Conservation (phyloP, 2,113 vertebrate genomes). For the Rafetus swinhoei region DNA sequence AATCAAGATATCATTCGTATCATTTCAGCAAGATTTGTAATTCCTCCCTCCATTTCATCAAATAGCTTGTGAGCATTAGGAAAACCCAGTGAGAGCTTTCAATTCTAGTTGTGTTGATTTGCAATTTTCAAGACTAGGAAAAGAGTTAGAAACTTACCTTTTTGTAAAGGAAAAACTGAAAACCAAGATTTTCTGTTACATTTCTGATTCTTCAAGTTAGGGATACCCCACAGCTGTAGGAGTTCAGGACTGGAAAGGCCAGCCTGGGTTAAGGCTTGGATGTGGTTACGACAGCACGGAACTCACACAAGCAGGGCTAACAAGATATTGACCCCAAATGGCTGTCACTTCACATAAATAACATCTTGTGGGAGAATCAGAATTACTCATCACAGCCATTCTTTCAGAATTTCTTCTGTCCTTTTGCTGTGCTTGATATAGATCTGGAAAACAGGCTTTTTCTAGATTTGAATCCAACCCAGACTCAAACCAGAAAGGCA, state of each 20-base stretch:
- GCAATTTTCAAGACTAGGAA: background rate
- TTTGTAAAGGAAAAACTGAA: background rate
- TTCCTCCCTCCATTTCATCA: background rate
- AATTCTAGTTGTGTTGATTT: background rate
- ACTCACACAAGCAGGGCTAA: background rate
- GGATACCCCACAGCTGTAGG: background rate
- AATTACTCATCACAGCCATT: constrained; percentile 17
- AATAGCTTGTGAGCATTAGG: background rate
- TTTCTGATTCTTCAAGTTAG: background rate
- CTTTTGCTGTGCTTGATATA: background rate
- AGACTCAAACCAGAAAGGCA: constrained; percentile 17
- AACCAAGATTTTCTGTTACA: background rate
- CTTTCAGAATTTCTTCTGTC: constrained; percentile 3
- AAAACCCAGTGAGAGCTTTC: background rate
- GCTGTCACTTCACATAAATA: background rate
- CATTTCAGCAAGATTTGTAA: background rate
- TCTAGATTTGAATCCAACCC: constrained; percentile 32
- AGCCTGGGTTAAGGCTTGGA: background rate
- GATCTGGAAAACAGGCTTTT: constrained; percentile 23
- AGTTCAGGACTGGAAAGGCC: background rate
- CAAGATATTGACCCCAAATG: background rate
- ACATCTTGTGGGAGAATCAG: background rate
- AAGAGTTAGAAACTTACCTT: background rate
- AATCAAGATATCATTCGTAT: background rate
- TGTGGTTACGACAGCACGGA: background rate